Evolutionary conservation across 2,113 vertebrate species (phyloP), one percentile per base, ranked within the genome.

Genomic region (Cygnus atratus): DNA sequence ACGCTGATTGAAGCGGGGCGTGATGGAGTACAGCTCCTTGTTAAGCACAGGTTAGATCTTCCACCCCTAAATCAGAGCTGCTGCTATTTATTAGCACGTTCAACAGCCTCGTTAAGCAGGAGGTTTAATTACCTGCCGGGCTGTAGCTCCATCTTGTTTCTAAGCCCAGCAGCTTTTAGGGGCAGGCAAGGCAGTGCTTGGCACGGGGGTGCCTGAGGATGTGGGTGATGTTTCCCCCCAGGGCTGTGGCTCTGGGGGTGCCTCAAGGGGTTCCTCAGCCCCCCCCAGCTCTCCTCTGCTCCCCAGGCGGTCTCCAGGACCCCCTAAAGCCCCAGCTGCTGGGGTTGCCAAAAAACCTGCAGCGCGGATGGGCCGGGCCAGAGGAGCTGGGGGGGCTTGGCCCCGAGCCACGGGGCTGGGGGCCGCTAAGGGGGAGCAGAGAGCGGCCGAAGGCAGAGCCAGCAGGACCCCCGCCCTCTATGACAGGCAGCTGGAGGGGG

Each of bases 71-170:
- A 71, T 92, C 77, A n/a, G 70, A 89, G 73, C 68, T 93, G 73
- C 33, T 92, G 18, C 61, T 92, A 46, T 87, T 92, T 65, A 84
- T 93, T 91, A 94, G 75, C 73, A 54, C 25, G 13, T 92, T 87
- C 76, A 87, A 33, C 13, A 57, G 80, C 31, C 52, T 93, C 65
- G 61, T 95, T 93, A 97, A 93, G 39, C 6, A n/a, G 62, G 48
- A 54, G 43, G 35, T 89, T 95, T 96, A 93, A 93, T 93, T 89
- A 92, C 35, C 81, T 95, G 73, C 84, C 48, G 78, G 28, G 10
- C 83, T 79, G 81, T 52, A 88, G 73, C 57, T 95, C 20, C 16
- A 33, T 92, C 76, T 81, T 81, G 9, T 48, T 85, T 29, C 35
- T 12, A 31, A 84, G 62, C 35, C 72, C 71, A 62, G 31, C 59